Percentiles rank a stretch among this genome's conserved stretches.
Evolutionary conservation across 2,797 vertebrate genomes (phyloP).

Genomic region (Enteromius trimaculatus): DNA sequence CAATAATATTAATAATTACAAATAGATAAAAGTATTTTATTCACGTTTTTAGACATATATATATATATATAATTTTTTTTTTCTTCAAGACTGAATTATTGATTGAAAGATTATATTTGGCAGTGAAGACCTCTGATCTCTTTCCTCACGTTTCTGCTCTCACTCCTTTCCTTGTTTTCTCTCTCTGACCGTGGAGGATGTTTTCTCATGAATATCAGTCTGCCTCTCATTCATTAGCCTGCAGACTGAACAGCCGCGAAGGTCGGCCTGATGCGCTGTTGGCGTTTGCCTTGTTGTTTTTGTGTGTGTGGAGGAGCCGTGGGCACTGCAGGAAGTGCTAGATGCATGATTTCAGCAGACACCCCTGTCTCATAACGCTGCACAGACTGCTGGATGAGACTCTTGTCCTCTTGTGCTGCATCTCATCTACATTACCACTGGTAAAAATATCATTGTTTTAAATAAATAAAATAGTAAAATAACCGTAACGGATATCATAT

Average conservation of each 20-base stretch:
- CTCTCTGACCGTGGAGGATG: conserved; percentile 12
- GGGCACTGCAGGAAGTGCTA: conserved; percentile 35
- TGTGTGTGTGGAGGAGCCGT: conserved; percentile 13
- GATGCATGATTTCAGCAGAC: conserved; percentile 22
- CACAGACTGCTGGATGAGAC: neutral
- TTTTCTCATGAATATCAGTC: conserved; percentile 35
- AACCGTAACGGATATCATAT: neutral
- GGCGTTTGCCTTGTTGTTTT: conserved; percentile 24
- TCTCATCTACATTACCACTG: neutral
- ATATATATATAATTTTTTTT: neutral
- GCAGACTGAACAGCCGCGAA: conserved; percentile 20
- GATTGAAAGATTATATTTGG: neutral
- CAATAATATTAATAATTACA: too few relatives aligned
- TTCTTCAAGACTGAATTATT: neutral
- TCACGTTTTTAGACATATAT: too few relatives aligned
- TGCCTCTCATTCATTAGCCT: conserved; percentile 48
- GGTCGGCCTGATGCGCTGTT: conserved; percentile 36
- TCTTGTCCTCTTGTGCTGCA: neutral
- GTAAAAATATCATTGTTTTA: neutral
- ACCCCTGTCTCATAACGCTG: neutral
- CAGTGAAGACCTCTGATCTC: neutral
- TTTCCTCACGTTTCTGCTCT: neutral
- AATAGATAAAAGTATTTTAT: too few relatives aligned
- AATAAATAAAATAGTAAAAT: neutral
- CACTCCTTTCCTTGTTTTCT: neutral